phyloP scores from a whole-genome alignment of 2,113 vertebrate genomes.

The Varanus salvator region DNA sequence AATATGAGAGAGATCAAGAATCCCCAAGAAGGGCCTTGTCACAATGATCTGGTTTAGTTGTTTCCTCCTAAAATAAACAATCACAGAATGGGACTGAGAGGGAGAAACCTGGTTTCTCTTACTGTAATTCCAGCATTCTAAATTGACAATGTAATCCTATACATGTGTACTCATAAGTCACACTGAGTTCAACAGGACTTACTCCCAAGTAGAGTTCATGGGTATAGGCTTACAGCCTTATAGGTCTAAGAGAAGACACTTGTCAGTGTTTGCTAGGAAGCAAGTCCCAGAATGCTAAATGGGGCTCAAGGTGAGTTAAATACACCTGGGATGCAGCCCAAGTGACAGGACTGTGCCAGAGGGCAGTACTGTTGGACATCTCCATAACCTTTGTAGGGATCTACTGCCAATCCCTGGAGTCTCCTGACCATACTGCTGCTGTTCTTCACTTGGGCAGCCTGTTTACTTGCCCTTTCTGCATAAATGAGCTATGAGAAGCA shows the following conservation, averaged over 20 bases:
- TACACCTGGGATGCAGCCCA: background rate
- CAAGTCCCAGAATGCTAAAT: background rate
- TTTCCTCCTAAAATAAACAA: background rate
- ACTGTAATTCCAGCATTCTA: background rate
- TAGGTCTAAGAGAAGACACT: too few relatives aligned
- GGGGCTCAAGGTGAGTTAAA: background rate
- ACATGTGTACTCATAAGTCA: background rate
- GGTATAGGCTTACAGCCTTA: too few relatives aligned
- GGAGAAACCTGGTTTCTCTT: background rate
- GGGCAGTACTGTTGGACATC: background rate
- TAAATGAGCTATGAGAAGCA: background rate
- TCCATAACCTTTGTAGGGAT: background rate
- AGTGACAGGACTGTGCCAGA: background rate
- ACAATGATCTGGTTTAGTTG: background rate
- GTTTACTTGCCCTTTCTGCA: background rate
- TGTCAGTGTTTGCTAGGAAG: background rate
- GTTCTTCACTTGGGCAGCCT: background rate
- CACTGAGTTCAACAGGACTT: too few relatives aligned
- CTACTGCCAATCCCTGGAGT: background rate
- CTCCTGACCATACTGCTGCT: background rate
- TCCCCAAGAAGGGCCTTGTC: background rate
- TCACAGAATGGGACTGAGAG: background rate
- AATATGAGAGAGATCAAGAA: background rate
- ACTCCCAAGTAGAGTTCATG: too few relatives aligned
- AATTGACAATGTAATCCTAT: background rate